phyloP scores from a whole-genome alignment of 2,113 vertebrate genomes.

The Oplegnathus fasciatus region DNA sequence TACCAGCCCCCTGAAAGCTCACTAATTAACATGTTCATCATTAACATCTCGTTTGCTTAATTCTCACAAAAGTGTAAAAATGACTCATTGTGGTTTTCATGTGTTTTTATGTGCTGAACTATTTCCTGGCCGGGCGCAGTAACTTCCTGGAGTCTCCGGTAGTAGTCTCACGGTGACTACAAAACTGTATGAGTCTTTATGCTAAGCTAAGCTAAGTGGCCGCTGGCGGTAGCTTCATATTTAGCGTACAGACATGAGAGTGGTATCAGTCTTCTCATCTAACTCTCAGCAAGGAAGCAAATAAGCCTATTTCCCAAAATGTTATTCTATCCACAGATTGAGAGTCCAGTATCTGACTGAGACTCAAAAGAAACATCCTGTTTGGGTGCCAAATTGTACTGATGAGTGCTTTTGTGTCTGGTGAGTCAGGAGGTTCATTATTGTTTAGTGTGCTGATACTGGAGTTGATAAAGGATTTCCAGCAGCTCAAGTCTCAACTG shows the following conservation, averaged over 20 bases:
- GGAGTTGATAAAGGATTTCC: conserved; percentile 48
- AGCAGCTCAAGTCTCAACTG: conserved; percentile 41
- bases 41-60: not conserved
- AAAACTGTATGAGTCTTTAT: not conserved
- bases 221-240: not conserved
- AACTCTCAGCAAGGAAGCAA: not conserved
- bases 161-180: not conserved
- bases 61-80: not conserved
- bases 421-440: conserved; percentile 47
- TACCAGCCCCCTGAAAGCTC: not conserved
- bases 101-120: not conserved
- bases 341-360: conserved; percentile 27
- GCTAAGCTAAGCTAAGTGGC: not conserved
- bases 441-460: conserved; percentile 44
- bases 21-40: not conserved
- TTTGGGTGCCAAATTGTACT: conserved; percentile 32
- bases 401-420: conserved; percentile 28
- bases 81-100: not conserved
- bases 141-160: not conserved
- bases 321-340: not conserved
- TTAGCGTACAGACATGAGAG: not conserved
- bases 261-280: not conserved
- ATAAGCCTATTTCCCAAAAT: not conserved
- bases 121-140: not conserved
- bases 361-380: conserved; percentile 48